Evolutionary conservation across 2,113 vertebrate species (phyloP).

Genomic region (Cettia cetti): DNA sequence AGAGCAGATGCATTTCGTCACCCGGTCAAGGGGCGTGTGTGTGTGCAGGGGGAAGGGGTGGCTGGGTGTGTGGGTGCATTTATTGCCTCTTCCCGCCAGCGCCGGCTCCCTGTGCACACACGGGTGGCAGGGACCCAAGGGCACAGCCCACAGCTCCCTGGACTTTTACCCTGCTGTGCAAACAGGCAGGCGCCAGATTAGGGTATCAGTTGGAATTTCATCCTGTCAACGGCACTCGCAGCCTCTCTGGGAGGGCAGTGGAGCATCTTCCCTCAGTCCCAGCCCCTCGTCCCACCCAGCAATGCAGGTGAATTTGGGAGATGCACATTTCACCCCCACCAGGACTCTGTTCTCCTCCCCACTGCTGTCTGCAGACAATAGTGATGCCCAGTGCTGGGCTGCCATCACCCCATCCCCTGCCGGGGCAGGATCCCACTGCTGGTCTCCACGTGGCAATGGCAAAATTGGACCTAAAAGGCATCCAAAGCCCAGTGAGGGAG

Average conservation of each 20-base stretch:
- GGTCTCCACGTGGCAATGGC: neutral
- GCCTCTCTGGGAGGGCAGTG: fast-evolving
- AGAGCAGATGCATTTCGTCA: slow-evolving; percentile 15
- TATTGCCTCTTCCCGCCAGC: slow-evolving; percentile 49
- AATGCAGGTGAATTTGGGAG: neutral
- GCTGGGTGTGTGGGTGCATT: slow-evolving; percentile 29
- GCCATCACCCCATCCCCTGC: neutral
- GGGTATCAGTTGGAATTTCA: slow-evolving; percentile 54
- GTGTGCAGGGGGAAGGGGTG: slow-evolving; percentile 45
- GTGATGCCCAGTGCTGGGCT: neutral
- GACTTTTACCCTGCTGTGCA: slow-evolving; percentile 65
- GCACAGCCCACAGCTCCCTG: neutral
- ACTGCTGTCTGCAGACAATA: neutral
- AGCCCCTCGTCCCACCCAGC: fast-evolving
- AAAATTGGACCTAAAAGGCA: neutral
- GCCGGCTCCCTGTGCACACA: slow-evolving; percentile 49
- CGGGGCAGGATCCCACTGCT: neutral
- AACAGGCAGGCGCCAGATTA: slow-evolving; percentile 56
- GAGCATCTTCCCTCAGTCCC: neutral
- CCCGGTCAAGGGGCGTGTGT: slow-evolving; percentile 6
- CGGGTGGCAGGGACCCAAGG: neutral
- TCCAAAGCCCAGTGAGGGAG: neutral
- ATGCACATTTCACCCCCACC: fast-evolving
- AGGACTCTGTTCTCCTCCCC: neutral
- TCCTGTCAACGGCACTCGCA: slow-evolving; percentile 30